Percentiles rank a stretch among this genome's conserved stretches.
phyloP scores from a whole-genome alignment of 2,888 invertebrate species.

The Temnothorax rugatulus region DNA sequence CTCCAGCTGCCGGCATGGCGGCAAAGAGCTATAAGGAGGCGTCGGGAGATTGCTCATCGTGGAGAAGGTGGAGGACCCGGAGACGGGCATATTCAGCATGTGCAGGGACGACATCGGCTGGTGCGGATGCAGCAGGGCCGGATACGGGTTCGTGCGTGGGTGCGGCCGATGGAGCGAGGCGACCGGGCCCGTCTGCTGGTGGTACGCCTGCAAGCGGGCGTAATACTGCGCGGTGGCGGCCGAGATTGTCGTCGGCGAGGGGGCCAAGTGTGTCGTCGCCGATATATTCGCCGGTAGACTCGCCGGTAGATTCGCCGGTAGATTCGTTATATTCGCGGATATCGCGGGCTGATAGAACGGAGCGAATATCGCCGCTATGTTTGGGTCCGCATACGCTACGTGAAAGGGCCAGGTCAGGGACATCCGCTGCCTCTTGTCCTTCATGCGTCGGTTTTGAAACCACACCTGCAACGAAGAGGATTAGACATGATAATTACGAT shows the following conservation, averaged over 20 bases:
- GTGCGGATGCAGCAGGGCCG: slow-evolving; percentile 69
- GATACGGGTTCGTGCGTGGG: slow-evolving; percentile 81
- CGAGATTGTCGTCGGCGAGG: slow-evolving; percentile 84
- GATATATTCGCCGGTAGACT: slow-evolving; percentile 81
- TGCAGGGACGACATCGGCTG: slow-evolving; percentile 69
- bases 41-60: slow-evolving; percentile 64
- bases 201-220: too few species aligned
- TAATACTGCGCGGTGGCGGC: too few species aligned
- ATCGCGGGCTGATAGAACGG: too few species aligned
- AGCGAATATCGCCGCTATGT: too few species aligned
- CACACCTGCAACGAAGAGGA: slow-evolving; percentile 90
- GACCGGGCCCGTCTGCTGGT: too few species aligned
- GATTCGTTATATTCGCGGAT: too few species aligned
- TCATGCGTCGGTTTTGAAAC: slow-evolving; percentile 99
- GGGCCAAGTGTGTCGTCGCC: slow-evolving; percentile 87
- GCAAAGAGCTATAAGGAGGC: slow-evolving; percentile 40
- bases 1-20: slow-evolving; percentile 69
- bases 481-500: neutral
- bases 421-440: slow-evolving; percentile 98
- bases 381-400: too few species aligned
- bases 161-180: slow-evolving; percentile 86
- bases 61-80: slow-evolving; percentile 75
- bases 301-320: too few species aligned
- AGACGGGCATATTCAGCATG: slow-evolving; percentile 76
- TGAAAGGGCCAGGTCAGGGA: slow-evolving; percentile 98